Percentiles rank a stretch among this genome's conserved stretches.
These are phyloP conservation scores for Laticauda colubrina DNA, from an alignment of 2,113 vertebrate species.

Conservation along the genomic window DNA sequence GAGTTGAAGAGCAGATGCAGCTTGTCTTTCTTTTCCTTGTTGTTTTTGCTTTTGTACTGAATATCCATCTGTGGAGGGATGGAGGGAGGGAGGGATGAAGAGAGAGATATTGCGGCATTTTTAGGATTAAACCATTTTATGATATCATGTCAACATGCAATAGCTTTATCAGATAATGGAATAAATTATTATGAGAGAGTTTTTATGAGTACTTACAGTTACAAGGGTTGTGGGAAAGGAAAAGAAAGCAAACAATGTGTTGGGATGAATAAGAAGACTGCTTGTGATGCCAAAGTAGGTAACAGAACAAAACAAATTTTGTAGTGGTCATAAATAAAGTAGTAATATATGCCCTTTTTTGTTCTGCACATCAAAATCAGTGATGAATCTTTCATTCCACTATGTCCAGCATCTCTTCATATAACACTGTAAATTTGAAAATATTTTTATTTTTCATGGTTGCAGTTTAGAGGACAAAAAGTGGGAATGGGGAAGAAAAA, in stretches of 20 bases:
- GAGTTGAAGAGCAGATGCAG: constrained; percentile 4
- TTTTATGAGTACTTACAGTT: neutral
- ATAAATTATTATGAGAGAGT: neutral
- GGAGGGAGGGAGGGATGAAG: neutral
- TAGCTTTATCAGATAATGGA: neutral
- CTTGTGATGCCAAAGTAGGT: neutral
- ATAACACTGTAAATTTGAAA: neutral
- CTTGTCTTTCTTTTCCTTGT: constrained; percentile 13
- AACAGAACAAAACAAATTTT: neutral
- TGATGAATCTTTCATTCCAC: neutral
- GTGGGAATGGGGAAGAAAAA: neutral
- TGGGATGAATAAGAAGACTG: neutral
- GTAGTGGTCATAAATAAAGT: neutral
- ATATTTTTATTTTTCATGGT: neutral
- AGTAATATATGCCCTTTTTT: neutral
- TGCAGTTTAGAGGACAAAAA: neutral
- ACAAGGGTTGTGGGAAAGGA: neutral
- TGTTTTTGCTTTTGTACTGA: constrained; percentile 6
- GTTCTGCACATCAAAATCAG: neutral
- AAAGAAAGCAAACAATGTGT: neutral
- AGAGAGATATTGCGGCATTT: neutral
- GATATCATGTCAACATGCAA: neutral
- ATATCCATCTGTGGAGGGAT: neutral
- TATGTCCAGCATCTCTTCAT: neutral
- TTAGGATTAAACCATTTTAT: neutral